phyloP scores from a whole-genome alignment of 2,113 vertebrate genomes.

The Coracopsis vasa region DNA sequence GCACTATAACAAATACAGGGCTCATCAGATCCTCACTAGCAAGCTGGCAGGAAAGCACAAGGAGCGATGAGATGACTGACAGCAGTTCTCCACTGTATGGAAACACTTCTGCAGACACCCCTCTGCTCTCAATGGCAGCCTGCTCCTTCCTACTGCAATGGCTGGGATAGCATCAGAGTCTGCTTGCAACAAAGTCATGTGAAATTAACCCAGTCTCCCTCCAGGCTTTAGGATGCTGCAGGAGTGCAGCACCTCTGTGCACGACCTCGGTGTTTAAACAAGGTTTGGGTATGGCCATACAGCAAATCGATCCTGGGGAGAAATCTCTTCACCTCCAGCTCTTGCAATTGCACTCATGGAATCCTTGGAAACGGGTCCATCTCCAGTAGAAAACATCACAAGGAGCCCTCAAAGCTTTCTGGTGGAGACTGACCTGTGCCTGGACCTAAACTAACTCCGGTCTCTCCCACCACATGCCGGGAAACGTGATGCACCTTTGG shows the following conservation, averaged over 20 bases:
- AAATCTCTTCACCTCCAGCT: neutral
- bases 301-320: neutral
- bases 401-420: neutral
- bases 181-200: neutral
- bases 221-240: neutral
- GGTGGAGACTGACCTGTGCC: neutral
- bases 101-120: neutral
- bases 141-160: neutral
- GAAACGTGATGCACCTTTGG: neutral
- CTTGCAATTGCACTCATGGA: neutral
- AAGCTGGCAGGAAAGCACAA: neutral
- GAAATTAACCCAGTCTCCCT: neutral
- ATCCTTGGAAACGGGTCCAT: accelerated
- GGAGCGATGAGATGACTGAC: neutral
- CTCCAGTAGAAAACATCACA: neutral
- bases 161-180: neutral
- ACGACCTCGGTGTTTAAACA: neutral
- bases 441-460: neutral
- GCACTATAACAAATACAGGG: neutral
- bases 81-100: neutral
- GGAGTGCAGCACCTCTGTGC: neutral
- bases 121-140: neutral
- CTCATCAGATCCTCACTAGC: neutral
- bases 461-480: neutral
- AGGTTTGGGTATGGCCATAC: neutral